These are phyloP conservation scores for Cerastis leucographa DNA, from an alignment of 2,888 invertebrate species.

Conservation along the genomic window DNA sequence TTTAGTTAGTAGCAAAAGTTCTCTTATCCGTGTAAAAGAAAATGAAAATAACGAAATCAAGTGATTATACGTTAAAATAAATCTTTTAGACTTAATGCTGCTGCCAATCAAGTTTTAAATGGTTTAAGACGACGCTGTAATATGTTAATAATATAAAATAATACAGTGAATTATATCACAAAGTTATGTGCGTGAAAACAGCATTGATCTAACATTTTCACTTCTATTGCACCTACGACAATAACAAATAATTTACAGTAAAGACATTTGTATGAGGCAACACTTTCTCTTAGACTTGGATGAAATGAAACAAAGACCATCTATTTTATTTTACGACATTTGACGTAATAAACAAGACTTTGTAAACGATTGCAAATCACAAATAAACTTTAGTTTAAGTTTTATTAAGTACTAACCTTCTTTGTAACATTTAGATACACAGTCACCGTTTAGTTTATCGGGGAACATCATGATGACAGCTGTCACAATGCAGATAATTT, in stretches of 20 bases:
- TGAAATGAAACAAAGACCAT: constrained; percentile 37
- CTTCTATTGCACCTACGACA: constrained; percentile 48
- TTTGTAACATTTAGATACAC: constrained; percentile 11
- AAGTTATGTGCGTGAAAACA: constrained; percentile 22
- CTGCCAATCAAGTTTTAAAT: neutral
- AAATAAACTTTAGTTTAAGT: neutral
- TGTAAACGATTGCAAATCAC: neutral
- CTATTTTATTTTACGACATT: constrained; percentile 35
- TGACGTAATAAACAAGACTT: neutral
- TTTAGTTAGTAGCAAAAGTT: neutral
- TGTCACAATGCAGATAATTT: constrained; percentile 21
- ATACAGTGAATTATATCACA: neutral
- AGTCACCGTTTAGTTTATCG: neutral
- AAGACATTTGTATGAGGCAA: constrained; percentile 50
- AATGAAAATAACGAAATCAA: neutral
- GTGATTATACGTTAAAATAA: neutral
- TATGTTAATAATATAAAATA: neutral
- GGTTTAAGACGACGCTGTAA: neutral
- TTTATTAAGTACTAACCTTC: neutral
- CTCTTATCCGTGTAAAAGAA: neutral
- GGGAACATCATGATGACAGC: constrained; percentile 31
- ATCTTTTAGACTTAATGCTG: neutral
- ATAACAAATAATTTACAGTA: constrained; percentile 62
- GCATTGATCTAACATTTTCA: constrained; percentile 48
- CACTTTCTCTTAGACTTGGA: constrained; percentile 52